Evolutionary conservation across 92 coral and sea anemone species (phyloP).

Genomic region (Muricea muricata): DNA sequence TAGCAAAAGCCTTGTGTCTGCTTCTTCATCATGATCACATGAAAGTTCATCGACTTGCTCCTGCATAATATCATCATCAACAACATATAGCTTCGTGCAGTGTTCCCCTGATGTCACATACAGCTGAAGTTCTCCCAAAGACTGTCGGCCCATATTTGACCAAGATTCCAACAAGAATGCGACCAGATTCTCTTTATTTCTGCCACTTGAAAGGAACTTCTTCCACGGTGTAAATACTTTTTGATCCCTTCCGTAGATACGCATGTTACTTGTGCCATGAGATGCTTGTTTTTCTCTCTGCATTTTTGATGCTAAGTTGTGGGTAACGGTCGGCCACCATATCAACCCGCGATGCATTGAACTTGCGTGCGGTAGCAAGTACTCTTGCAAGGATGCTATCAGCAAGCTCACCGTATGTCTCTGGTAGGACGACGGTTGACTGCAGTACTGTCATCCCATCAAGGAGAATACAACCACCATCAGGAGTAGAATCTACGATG

Average conservation of each 20-base stretch:
- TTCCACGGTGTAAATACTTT: slow-evolving; percentile 42
- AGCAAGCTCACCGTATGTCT: slow-evolving; percentile 39
- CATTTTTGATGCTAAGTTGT: slow-evolving; percentile 19
- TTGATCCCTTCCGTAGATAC: slow-evolving; percentile 42
- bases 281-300: too few species aligned
- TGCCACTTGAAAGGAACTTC: slow-evolving; percentile 38
- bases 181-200: slow-evolving; percentile 19
- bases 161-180: slow-evolving; percentile 33
- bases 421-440: slow-evolving; percentile 32
- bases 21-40: not conserved
- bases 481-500: slow-evolving; percentile 19
- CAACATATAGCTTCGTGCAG: not conserved
- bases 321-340: slow-evolving; percentile 67
- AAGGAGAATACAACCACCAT: slow-evolving; percentile 15
- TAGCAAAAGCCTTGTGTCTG: slow-evolving; percentile 2
- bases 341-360: slow-evolving; percentile 60
- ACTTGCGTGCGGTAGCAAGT: slow-evolving; percentile 36
- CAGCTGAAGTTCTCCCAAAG: slow-evolving; percentile 15
- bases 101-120: not conserved
- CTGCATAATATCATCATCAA: not conserved
- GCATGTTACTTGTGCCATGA: slow-evolving; percentile 22
- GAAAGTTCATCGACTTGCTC: not conserved
- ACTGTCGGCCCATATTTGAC: slow-evolving; percentile 20
- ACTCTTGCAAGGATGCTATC: slow-evolving; percentile 24
- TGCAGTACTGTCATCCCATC: slow-evolving; percentile 42